Evolutionary conservation across 1,140 invertebrate genomes (phyloP), one percentile per base, ranked within the genome.

Genomic region (Sminthurinus signatus): DNA sequence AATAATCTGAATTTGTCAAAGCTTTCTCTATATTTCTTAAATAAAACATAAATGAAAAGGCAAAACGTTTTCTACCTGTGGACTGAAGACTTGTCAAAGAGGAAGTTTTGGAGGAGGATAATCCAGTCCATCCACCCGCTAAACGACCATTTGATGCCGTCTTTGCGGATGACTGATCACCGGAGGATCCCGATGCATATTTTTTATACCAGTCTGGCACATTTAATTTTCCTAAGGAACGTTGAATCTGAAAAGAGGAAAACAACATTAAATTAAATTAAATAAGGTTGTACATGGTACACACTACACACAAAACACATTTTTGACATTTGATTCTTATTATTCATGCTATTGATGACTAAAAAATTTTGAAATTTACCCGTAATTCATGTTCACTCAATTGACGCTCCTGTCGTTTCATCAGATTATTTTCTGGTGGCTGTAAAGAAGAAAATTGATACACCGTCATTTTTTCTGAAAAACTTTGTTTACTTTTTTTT

Each of bases 161-260:
- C 31, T 62, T 39, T 23, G 62, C 31, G 21, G 65, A 63, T 72
- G 50, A 12, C 21, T 8, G 23, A 54, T 28, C 43, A 31, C 36
- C 51, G 28, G 62, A 51, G 28, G 85, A 86, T 57, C 83, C 83
- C 62, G 84, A 81, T 10, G 73, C 75, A 21, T 86, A 88, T 75
- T 89, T 89, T 77, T 89, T 91, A 80, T 90, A 93, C 93, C 93
- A 96, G 74, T 96, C 91, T 44, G 93, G 93, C 39, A 96, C 86
- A 78, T 93, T 92, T 59, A 96, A 84, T 72, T 91, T 89, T 76
- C 93, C 90, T 67, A 96, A 78, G 23, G 91, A 95, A 68, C 91
- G 85, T 36, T 15, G 15, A 8, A 5, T 8, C 15, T 36, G 5
- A 5, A 5, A 36, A 36, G 15, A 36, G 15, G 15, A 8, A 36